Percentiles rank a stretch among this genome's conserved stretches.
Evolutionary conservation across 1,140 invertebrate genomes (phyloP).

Genomic region (Mamestra configurata): DNA sequence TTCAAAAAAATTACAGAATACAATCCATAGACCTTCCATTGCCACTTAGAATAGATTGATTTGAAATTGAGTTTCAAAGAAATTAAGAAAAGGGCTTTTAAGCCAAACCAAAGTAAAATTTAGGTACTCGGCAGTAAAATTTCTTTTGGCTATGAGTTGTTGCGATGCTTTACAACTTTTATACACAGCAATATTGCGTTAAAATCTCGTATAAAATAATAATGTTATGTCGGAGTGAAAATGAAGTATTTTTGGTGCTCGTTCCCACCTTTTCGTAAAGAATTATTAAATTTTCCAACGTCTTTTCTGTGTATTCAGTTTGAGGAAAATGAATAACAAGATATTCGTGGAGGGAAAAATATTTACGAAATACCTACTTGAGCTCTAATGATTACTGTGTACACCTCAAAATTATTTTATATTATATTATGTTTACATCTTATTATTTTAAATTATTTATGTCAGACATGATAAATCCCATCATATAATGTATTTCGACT

Average conservation of each 20-base stretch:
- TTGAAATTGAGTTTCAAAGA: constrained; percentile 22
- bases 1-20: background rate
- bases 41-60: constrained; percentile 17
- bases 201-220: background rate
- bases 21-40: background rate
- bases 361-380: background rate
- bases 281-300: constrained; percentile 18
- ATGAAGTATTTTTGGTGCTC: constrained; percentile 4
- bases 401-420: too few species aligned
- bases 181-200: background rate
- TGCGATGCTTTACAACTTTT: background rate
- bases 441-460: too few species aligned
- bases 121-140: background rate
- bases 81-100: background rate
- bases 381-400: background rate
- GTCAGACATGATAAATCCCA: too few species aligned
- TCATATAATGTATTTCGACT: too few species aligned
- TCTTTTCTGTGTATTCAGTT: background rate
- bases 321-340: background rate
- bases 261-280: constrained; percentile 13
- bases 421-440: too few species aligned
- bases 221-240: constrained; percentile 3
- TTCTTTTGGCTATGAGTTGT: background rate
- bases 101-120: background rate
- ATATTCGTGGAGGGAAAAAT: background rate